Evolutionary conservation across 2,113 vertebrate genomes (phyloP).

Genomic region (Megaleporinus macrocephalus): DNA sequence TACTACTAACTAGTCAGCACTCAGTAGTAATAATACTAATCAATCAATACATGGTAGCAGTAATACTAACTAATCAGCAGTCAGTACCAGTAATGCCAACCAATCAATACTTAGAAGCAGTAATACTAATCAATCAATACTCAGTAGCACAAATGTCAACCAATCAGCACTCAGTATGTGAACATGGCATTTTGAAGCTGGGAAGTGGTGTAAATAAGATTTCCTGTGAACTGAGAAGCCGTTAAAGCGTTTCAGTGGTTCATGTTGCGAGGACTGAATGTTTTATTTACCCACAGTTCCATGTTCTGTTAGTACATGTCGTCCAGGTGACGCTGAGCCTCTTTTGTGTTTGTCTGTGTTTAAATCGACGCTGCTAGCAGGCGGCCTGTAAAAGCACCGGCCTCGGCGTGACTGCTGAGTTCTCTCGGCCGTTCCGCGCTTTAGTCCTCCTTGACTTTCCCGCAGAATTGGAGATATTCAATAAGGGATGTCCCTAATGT

Average conservation of each 20-base stretch:
- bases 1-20: too few species aligned
- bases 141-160: too few species aligned
- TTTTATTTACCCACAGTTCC: slow-evolving; percentile 1
- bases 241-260: background rate
- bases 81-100: too few species aligned
- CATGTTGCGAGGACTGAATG: background rate
- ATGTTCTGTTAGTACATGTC: background rate
- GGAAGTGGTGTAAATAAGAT: too few species aligned
- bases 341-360: slow-evolving; percentile 29
- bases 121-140: too few species aligned
- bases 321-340: background rate
- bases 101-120: too few species aligned
- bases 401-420: slow-evolving; percentile 46
- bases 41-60: too few species aligned
- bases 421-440: slow-evolving; percentile 57
- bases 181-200: too few species aligned
- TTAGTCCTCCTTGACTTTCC: slow-evolving; percentile 41
- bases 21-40: too few species aligned
- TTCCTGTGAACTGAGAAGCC: too few species aligned
- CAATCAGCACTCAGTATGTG: too few species aligned
- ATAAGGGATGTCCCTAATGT: slow-evolving; percentile 77
- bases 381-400: slow-evolving; percentile 9
- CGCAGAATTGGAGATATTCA: slow-evolving; percentile 72
- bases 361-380: slow-evolving; percentile 34
- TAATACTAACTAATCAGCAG: too few species aligned